Conservation (phyloP, 1,140 invertebrate genomes). For the Archegozetes longisetosus region DNA sequence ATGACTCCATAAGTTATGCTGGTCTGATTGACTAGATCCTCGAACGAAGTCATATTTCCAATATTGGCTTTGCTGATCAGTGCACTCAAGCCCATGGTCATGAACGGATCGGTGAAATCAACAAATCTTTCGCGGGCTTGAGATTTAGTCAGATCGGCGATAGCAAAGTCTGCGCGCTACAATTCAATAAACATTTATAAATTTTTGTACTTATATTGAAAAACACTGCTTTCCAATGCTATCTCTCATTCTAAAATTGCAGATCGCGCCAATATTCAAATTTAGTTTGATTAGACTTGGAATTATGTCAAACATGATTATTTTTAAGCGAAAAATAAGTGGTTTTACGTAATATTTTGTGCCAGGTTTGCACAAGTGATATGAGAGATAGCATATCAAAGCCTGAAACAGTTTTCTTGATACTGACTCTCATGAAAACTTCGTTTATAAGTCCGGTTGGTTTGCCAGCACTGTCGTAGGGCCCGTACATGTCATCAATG, state of each 20-base stretch:
- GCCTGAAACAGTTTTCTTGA: too few species aligned
- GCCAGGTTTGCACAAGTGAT: too few species aligned
- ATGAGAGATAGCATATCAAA: too few species aligned
- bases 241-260: too few species aligned
- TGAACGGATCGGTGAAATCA: slow-evolving; percentile 89
- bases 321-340: background rate
- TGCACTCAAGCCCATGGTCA: slow-evolving; percentile 31
- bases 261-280: background rate
- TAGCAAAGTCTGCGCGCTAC: slow-evolving; percentile 70
- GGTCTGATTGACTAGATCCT: slow-evolving; percentile 2
- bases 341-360: too few species aligned
- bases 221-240: too few species aligned
- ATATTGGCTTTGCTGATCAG: slow-evolving; percentile 1
- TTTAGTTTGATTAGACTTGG: background rate
- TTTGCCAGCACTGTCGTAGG: slow-evolving; percentile 35
- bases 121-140: slow-evolving; percentile 72
- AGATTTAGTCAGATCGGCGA: slow-evolving; percentile 83
- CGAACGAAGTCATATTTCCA: background rate
- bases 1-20: background rate
- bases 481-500: slow-evolving; percentile 58
- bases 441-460: slow-evolving; percentile 56
- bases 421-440: slow-evolving; percentile 56
- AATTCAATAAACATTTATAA: background rate
- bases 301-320: background rate
- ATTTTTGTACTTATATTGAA: too few species aligned